Conservation (phyloP, 2,888 invertebrate species). For the Cheilosia scutellata region DNA sequence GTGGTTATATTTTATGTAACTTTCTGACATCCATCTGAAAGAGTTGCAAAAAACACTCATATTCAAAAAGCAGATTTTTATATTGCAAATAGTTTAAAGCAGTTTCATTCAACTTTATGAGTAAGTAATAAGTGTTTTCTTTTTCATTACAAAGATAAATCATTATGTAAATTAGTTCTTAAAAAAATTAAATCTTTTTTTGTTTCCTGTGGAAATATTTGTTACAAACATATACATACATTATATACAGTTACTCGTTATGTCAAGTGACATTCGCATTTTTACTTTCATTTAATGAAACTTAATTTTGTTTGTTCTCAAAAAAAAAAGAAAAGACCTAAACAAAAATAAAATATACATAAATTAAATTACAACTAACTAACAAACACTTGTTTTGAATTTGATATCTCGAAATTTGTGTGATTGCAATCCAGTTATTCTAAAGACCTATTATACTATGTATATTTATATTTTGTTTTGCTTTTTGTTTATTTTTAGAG, state of each 20-base stretch:
- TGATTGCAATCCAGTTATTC: constrained; percentile 48
- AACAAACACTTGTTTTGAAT: constrained; percentile 50
- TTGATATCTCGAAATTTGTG: constrained; percentile 60
- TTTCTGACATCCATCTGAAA: neutral
- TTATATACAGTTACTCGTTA: constrained; percentile 63
- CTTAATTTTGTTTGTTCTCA: constrained; percentile 17
- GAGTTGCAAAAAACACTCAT: constrained; percentile 33
- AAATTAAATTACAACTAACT: constrained; percentile 62
- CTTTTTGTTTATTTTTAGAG: constrained; percentile 7
- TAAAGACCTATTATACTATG: constrained; percentile 1
- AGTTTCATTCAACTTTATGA: constrained; percentile 66
- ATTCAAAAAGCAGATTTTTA: constrained; percentile 61
- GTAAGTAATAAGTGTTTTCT: constrained; percentile 55
- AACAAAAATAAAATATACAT: constrained; percentile 40
- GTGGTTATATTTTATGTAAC: too few species aligned
- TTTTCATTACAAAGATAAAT: constrained; percentile 51
- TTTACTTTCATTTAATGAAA: constrained; percentile 66
- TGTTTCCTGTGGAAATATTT: constrained; percentile 65
- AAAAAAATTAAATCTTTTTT: constrained; percentile 42
- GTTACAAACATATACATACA: constrained; percentile 70
- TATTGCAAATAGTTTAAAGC: constrained; percentile 72
- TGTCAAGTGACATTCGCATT: constrained; percentile 38
- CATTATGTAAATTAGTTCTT: constrained; percentile 59
- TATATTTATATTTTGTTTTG: constrained; percentile 1
- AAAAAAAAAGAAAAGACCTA: constrained; percentile 11